A percentile compares a stretch with the other conserved stretches of the same genome.
phyloP scores from a whole-genome alignment of 2,113 vertebrate genomes.

The Helogale parvula region DNA sequence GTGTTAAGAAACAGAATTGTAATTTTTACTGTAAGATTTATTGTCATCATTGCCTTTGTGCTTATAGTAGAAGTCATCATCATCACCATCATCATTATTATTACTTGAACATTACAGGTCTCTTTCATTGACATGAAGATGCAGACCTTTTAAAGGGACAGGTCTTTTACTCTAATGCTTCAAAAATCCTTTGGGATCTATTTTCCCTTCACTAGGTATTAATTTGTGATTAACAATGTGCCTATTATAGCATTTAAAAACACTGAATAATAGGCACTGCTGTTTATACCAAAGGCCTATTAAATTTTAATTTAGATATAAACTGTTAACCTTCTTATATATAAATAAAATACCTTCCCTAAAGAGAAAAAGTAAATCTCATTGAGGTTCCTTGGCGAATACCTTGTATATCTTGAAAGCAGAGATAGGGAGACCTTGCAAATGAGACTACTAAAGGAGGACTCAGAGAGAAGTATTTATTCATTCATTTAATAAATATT shows the following conservation, averaged over 20 bases:
- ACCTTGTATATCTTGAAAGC: constrained; percentile 64
- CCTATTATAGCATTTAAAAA: constrained; percentile 68
- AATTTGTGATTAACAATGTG: constrained; percentile 73
- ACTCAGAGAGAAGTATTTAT: constrained; percentile 56
- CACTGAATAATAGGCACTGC: constrained; percentile 71
- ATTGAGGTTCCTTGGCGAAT: constrained; percentile 54
- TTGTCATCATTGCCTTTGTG: neutral
- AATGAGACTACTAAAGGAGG: constrained; percentile 29
- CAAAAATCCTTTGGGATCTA: constrained; percentile 70
- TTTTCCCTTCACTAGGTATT: constrained; percentile 71
- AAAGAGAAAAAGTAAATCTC: constrained; percentile 74
- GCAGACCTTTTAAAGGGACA: constrained; percentile 43
- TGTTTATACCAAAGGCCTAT: constrained; percentile 74
- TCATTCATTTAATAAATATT: constrained; percentile 79
- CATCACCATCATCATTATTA: neutral
- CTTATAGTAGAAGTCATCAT: neutral
- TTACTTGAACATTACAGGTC: constrained; percentile 2
- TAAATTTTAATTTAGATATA: constrained; percentile 81
- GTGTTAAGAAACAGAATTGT: neutral
- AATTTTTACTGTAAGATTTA: constrained; percentile 17
- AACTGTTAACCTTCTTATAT: constrained; percentile 70
- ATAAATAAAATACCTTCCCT: constrained; percentile 77
- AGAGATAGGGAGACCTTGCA: constrained; percentile 54
- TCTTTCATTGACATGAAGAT: constrained; percentile 50
- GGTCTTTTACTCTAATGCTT: constrained; percentile 65